A percentile compares a stretch with the other conserved stretches of the same genome.
Conservation (phyloP, 64 coral and sea anemone species). For the Pachyseris speciosa region DNA sequence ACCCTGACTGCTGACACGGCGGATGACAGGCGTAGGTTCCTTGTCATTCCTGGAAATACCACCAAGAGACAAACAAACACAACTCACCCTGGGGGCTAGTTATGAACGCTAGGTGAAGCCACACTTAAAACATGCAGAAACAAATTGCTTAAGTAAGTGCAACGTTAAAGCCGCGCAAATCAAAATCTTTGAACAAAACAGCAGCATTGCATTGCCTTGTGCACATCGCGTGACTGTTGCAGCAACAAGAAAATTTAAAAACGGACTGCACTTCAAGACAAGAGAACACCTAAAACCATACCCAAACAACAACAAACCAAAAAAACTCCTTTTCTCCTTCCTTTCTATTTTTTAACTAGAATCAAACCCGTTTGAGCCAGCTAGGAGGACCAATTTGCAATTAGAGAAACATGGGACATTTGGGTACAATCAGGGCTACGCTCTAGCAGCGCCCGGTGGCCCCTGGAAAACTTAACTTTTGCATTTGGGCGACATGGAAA, state of each 20-base stretch:
- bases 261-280: neutral
- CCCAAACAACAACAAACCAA: neutral
- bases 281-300: neutral
- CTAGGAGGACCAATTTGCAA: no score
- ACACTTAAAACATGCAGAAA: neutral
- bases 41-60: conserved; percentile 10
- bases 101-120: neutral
- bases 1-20: conserved; percentile 30
- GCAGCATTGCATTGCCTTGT: neutral
- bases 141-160: neutral
- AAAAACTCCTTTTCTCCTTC: no score
- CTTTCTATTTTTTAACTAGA: no score
- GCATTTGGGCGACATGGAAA: no score
- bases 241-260: neutral
- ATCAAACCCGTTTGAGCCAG: no score
- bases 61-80: neutral
- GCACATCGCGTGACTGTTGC: neutral
- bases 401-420: no score
- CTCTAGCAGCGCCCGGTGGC: no score
- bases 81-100: neutral
- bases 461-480: no score
- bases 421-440: no score
- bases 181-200: neutral
- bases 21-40: neutral
- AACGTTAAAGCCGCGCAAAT: neutral